These are phyloP conservation scores for Tipula lateralis DNA, from an alignment of 2,888 invertebrate species.

Conservation along the genomic window DNA sequence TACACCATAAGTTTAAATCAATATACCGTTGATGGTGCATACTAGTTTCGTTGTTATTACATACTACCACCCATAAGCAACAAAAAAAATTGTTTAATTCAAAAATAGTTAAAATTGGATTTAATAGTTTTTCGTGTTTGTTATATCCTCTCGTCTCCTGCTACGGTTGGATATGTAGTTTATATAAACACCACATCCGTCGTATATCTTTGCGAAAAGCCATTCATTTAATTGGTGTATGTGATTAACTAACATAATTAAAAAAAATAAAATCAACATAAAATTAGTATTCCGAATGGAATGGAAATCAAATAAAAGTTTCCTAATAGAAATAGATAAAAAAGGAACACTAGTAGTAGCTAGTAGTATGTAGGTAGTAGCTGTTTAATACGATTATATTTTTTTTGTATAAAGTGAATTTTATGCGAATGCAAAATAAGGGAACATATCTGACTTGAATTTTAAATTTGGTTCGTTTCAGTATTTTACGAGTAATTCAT, in stretches of 20 bases:
- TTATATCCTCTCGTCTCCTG: neutral
- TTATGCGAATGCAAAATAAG: neutral
- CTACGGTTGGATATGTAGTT: neutral
- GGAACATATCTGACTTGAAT: neutral
- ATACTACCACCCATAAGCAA: neutral
- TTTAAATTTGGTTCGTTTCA: neutral
- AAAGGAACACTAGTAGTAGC: neutral
- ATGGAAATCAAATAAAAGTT: constrained; percentile 5
- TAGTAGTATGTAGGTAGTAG: neutral
- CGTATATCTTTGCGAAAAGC: neutral
- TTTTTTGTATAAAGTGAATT: neutral
- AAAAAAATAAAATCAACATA: neutral
- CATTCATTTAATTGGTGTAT: neutral
- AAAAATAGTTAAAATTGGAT: neutral
- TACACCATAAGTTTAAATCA: neutral
- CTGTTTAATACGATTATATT: neutral
- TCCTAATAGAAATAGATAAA: neutral
- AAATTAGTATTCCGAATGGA: neutral
- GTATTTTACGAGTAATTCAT: neutral
- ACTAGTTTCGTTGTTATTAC: neutral
- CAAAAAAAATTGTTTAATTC: neutral
- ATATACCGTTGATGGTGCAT: neutral
- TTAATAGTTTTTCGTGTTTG: neutral
- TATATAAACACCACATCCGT: neutral
- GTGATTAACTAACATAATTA: constrained; percentile 11